Evolutionary conservation across 1,140 invertebrate species (phyloP).

Genomic region (Tribolium castaneum): DNA sequence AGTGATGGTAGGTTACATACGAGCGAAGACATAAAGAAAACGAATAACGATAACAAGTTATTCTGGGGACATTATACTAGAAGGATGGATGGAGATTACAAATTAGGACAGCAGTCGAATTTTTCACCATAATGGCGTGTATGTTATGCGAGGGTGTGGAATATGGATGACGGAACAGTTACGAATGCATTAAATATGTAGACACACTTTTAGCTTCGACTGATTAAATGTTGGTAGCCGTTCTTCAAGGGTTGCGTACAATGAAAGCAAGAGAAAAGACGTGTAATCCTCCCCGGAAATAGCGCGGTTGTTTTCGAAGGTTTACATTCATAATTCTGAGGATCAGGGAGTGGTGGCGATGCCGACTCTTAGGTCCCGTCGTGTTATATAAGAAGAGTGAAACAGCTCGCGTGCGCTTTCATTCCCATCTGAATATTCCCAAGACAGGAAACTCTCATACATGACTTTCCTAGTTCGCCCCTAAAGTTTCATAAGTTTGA

Average conservation of each 20-base stretch:
- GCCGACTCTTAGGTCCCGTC: slow-evolving; percentile 29
- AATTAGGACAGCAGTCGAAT: slow-evolving; percentile 30
- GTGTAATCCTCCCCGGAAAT: slow-evolving; percentile 44
- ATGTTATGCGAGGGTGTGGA: neutral
- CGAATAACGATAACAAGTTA: slow-evolving; percentile 34
- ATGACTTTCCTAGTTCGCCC: slow-evolving; percentile 38
- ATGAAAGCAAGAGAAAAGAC: slow-evolving; percentile 12
- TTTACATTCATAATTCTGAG: slow-evolving; percentile 49
- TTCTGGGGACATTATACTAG: slow-evolving; percentile 13
- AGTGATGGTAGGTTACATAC: slow-evolving; percentile 5
- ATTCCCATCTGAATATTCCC: slow-evolving; percentile 45
- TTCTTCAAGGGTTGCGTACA: neutral
- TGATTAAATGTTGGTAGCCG: slow-evolving; percentile 41
- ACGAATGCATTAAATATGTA: neutral
- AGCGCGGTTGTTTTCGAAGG: slow-evolving; percentile 40
- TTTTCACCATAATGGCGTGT: slow-evolving; percentile 20
- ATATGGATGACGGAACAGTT: neutral
- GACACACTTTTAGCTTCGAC: neutral
- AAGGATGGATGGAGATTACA: slow-evolving; percentile 29
- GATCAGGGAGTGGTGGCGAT: slow-evolving; percentile 36
- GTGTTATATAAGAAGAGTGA: slow-evolving; percentile 37
- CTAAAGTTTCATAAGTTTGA: slow-evolving; percentile 38
- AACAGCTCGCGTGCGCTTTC: slow-evolving; percentile 32
- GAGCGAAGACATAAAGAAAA: slow-evolving; percentile 28
- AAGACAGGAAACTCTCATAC: slow-evolving; percentile 35